Base-by-base conservation (phyloP, 2,888 invertebrate species). In the Deroplatys truncata region DNA sequence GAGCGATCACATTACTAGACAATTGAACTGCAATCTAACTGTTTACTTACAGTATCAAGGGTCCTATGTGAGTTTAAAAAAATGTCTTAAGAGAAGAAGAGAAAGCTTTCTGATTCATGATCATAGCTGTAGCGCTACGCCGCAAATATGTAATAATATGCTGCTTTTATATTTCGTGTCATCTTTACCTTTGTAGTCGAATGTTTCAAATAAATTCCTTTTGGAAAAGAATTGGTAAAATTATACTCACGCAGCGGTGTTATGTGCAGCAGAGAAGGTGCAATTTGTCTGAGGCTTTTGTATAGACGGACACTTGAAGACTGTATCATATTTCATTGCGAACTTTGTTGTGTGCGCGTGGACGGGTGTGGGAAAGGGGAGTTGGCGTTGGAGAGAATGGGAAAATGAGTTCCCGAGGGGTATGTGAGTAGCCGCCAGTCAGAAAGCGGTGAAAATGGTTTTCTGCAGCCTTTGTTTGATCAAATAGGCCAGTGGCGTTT, bases 181-280 rank as follows among this genome's bases (percentile, higher is more conserved):
- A 82, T 86, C 49, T 10, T 72, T 31, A 29, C 86, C 43, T 9
- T 56, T 89, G 84, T 84, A 72, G 7, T 86, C 49, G 84, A 72
- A 86, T 29, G 88, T 84, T 29, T 82, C 88, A 85, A 85, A 88
- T 84, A 88, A 82, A 89, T 56, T 88, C 85, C 85, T 89, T 89
- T 89, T 88, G 35, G 72, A 82, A 43, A 85, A 85, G 85, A 90
- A 90, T 90, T 90, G 90, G 90, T 85, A 88, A 88, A 90, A 90
- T 90, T 89, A 90, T 90, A 82, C 88, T 88, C 90, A 90, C 90
- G 90, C 88, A 88, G 89, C 88, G 49, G 86, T 85, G 82, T 90
- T 88, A 85, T 88, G 56, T 82, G 28, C 85, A 84, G 83, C 35
- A 89, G 89, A 88, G 88, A 88, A n/a, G 85, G 31, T 82, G 89